phyloP scores from a whole-genome alignment of 2,797 vertebrate species.

The Remorina albescens region DNA sequence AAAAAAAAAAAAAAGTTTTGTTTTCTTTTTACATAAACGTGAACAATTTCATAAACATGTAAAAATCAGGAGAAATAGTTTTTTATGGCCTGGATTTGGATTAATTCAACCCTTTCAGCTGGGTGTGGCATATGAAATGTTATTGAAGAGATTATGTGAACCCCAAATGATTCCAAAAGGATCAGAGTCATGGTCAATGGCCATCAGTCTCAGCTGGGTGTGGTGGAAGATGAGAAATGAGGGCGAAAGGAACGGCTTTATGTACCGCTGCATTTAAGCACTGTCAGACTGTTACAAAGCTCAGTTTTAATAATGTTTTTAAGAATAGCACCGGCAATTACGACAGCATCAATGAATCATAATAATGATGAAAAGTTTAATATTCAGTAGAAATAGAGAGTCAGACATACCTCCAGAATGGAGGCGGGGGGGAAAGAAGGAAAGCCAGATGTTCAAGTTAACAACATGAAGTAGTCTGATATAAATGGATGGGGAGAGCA shows the following conservation, averaged over 20 bases:
- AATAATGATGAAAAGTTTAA: no score
- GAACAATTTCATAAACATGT: conserved; percentile 20
- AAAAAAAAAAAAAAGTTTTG: no score
- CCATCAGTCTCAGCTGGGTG: no score
- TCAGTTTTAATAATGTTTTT: not conserved
- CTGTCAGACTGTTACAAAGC: not conserved
- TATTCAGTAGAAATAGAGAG: not conserved
- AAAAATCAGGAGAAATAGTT: not conserved
- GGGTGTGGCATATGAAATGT: conserved; percentile 22
- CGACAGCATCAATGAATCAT: no score
- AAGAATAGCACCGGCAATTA: no score
- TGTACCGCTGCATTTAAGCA: not conserved
- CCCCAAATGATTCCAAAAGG: no score
- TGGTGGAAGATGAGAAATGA: no score
- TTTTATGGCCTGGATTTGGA: conserved; percentile 2
- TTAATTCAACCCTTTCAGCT: conserved; percentile 3
- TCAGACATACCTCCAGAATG: not conserved
- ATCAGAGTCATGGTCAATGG: no score
- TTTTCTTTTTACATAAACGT: conserved; percentile 31
- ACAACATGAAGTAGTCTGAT: not conserved
- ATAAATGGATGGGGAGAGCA: not conserved
- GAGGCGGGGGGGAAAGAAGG: no score
- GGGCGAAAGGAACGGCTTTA: not conserved
- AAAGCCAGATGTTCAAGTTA: not conserved
- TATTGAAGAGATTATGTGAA: conserved; percentile 18